phyloP scores from a whole-genome alignment of 2,797 vertebrate genomes.

The Distichodus sexfasciatus region DNA sequence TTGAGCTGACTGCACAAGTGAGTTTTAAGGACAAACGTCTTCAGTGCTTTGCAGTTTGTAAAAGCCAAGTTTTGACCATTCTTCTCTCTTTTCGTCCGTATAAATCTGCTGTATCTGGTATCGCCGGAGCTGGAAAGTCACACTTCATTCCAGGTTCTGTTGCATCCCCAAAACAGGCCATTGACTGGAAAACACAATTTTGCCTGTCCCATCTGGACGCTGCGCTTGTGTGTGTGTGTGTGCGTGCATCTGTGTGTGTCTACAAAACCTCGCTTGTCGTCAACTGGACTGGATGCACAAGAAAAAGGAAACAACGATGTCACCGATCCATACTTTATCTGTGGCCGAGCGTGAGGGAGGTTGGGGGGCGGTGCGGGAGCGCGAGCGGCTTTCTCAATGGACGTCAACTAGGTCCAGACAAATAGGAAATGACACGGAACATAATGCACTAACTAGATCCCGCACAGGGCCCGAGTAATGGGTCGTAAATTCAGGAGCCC shows the following conservation, averaged over 20 bases:
- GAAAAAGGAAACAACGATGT: constrained; percentile 73
- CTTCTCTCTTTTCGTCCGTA: no score
- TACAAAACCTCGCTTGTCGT: constrained; percentile 54
- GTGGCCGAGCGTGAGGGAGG: constrained; percentile 62
- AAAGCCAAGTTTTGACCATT: no score
- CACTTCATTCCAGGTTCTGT: not conserved
- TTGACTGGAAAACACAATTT: not conserved
- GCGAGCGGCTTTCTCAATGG: constrained; percentile 79
- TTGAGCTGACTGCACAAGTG: no score
- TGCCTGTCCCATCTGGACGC: constrained; percentile 42
- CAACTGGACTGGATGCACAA: constrained; percentile 79
- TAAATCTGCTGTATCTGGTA: no score
- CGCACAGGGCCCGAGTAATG: constrained; percentile 79
- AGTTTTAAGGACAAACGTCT: no score
- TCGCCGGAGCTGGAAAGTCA: not conserved
- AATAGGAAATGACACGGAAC: constrained; percentile 87
- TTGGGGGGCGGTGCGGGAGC: constrained; percentile 68
- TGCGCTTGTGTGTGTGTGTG: constrained; percentile 1
- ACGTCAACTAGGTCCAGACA: constrained; percentile 80
- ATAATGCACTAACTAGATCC: constrained; percentile 86
- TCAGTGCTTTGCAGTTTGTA: no score
- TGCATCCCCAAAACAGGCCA: constrained; percentile 5
- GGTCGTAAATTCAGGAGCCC: constrained; percentile 82
- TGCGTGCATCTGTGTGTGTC: constrained; percentile 2
- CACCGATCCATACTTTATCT: constrained; percentile 63